Conservation (phyloP, 2,113 vertebrate species). For the Apeltes quadracus region DNA sequence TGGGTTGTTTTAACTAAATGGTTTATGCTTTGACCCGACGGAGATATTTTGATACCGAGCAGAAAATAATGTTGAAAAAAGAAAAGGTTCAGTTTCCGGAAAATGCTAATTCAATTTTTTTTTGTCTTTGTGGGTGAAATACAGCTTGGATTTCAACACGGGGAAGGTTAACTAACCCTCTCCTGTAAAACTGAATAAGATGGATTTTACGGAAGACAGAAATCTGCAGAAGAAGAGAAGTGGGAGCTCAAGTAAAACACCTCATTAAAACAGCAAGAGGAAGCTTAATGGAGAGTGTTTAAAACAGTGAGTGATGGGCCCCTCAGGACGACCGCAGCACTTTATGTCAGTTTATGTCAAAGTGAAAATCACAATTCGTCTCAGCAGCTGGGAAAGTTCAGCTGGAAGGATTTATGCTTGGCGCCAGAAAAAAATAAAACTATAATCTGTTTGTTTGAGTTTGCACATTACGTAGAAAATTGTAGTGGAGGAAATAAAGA, state of each 20-base stretch:
- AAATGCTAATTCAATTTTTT: slow-evolving; percentile 21
- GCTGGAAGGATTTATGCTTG: neutral
- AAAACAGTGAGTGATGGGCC: slow-evolving; percentile 43
- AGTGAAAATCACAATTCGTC: slow-evolving; percentile 32
- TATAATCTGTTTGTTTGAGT: neutral
- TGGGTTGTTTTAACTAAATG: slow-evolving; percentile 45
- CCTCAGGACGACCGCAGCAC: slow-evolving; percentile 55
- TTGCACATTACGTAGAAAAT: neutral
- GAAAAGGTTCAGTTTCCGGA: slow-evolving; percentile 36
- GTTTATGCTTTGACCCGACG: slow-evolving; percentile 40
- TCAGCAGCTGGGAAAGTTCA: slow-evolving; percentile 29
- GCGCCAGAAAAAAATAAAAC: no score
- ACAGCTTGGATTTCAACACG: slow-evolving; percentile 9
- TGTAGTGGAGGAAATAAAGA: neutral
- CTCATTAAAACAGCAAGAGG: slow-evolving; percentile 57
- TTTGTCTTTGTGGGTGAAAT: slow-evolving; percentile 8
- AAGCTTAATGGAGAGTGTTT: slow-evolving; percentile 60
- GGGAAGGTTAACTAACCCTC: slow-evolving; percentile 33
- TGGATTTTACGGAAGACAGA: slow-evolving; percentile 40
- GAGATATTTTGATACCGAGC: slow-evolving; percentile 26
- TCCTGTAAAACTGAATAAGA: slow-evolving; percentile 25
- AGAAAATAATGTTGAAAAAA: slow-evolving; percentile 30
- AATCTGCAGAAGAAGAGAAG: slow-evolving; percentile 40
- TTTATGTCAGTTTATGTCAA: slow-evolving; percentile 50
- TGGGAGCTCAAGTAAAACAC: slow-evolving; percentile 48